Percentiles rank a stretch among this genome's conserved stretches.
These are phyloP conservation scores for Apolygus lucorum DNA, from an alignment of 1,140 invertebrate genomes.

Conservation along the genomic window DNA sequence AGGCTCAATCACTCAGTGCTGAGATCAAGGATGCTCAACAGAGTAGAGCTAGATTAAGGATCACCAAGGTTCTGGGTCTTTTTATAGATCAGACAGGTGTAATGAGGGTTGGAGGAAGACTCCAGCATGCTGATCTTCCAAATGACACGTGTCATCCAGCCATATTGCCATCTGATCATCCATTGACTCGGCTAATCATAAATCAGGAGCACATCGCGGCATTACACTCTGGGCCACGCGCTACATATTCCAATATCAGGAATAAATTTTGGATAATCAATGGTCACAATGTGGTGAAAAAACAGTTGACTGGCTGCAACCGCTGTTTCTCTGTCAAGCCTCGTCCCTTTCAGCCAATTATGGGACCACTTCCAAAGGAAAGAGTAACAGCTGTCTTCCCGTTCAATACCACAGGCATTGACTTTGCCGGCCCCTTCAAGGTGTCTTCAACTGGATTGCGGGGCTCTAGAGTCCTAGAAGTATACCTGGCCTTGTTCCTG, in stretches of 20 bases:
- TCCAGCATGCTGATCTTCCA: conserved; percentile 33
- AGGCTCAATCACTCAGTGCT: not conserved
- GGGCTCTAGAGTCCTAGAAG: no score
- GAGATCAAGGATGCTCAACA: not conserved
- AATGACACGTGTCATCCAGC: conserved; percentile 37
- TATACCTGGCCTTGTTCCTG: no score
- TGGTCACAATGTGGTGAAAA: not conserved
- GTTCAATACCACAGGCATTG: no score
- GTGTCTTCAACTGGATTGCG: no score
- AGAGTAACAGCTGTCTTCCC: no score
- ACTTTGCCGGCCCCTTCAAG: no score
- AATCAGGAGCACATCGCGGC: conserved; percentile 30
- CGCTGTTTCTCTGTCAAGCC: not conserved
- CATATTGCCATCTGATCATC: conserved; percentile 33
- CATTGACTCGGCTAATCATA: conserved; percentile 33
- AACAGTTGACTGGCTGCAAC: not conserved
- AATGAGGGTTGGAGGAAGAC: conserved; percentile 39
- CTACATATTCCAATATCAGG: conserved; percentile 24
- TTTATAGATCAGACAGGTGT: conserved; percentile 38
- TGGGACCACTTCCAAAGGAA: conserved; percentile 37
- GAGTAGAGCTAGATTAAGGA: not conserved
- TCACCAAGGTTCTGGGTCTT: conserved; percentile 25
- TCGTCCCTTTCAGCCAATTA: conserved; percentile 30
- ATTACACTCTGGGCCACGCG: conserved; percentile 33
- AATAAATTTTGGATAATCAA: conserved; percentile 31